phyloP scores from a whole-genome alignment of 2,797 vertebrate species.

The Poecilia wingei region DNA sequence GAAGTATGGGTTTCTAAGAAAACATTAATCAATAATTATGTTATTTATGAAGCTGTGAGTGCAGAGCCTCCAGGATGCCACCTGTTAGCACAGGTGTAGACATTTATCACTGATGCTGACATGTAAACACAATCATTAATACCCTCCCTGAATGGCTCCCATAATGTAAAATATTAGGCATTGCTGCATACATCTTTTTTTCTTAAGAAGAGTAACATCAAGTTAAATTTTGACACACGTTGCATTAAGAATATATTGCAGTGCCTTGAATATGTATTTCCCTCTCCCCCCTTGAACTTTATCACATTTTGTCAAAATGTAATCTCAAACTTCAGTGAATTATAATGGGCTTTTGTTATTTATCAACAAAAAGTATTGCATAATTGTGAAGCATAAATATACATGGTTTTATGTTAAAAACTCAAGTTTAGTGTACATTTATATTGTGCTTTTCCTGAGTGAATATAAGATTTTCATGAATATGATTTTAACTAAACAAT shows the following conservation, averaged over 20 bases:
- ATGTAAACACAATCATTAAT: slow-evolving; percentile 40
- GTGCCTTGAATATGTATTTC: background rate
- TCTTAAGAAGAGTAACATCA: slow-evolving; percentile 29
- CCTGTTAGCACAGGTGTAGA: slow-evolving; percentile 45
- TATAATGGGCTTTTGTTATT: background rate
- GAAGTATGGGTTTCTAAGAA: slow-evolving; percentile 5
- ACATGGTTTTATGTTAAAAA: background rate
- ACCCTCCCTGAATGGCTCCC: slow-evolving; percentile 19
- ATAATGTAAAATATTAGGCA: slow-evolving; percentile 19
- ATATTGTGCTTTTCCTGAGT: background rate
- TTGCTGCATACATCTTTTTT: slow-evolving; percentile 14
- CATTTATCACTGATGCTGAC: slow-evolving; percentile 43
- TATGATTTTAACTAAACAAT: background rate
- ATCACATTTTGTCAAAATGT: background rate
- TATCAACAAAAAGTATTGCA: background rate
- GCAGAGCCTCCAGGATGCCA: slow-evolving; percentile 45
- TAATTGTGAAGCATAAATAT: background rate
- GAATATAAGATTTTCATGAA: background rate
- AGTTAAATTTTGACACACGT: slow-evolving; percentile 20
- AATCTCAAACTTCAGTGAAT: background rate
- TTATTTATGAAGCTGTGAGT: slow-evolving; percentile 39
- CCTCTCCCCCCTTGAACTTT: background rate
- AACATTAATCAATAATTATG: slow-evolving; percentile 23
- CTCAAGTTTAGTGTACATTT: background rate
- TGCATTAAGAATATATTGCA: slow-evolving; percentile 10